phyloP scores from a whole-genome alignment of 2,113 vertebrate species.

The Elanus axillaris region DNA sequence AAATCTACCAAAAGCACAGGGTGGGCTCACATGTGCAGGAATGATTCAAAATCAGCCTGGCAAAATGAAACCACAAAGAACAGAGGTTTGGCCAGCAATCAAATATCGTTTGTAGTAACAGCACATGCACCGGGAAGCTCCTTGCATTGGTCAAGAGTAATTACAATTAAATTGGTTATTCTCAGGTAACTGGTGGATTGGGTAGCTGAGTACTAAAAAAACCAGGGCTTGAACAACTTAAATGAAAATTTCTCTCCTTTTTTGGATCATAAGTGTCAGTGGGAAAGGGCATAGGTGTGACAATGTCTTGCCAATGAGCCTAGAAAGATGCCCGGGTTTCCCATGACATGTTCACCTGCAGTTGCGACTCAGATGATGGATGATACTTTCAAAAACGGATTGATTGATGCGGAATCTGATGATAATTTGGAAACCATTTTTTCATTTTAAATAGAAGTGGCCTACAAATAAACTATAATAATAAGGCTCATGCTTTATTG shows the following conservation, averaged over 20 bases:
- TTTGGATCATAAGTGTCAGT: neutral
- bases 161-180: neutral
- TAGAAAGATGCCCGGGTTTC: neutral
- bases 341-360: neutral
- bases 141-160: neutral
- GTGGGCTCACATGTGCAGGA: neutral
- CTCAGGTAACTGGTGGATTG: neutral
- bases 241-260: neutral
- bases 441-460: neutral
- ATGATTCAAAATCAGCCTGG: neutral
- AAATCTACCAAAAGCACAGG: neutral
- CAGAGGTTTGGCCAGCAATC: neutral
- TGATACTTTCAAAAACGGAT: neutral
- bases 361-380: neutral
- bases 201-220: neutral
- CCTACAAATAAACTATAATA: neutral
- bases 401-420: neutral
- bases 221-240: neutral
- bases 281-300: neutral
- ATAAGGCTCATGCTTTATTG: neutral
- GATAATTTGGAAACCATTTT: neutral
- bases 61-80: neutral
- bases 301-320: neutral
- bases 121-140: neutral
- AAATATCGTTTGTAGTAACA: neutral